Conservation (phyloP, 1,140 invertebrate species). For the Lucilia cuprina region DNA sequence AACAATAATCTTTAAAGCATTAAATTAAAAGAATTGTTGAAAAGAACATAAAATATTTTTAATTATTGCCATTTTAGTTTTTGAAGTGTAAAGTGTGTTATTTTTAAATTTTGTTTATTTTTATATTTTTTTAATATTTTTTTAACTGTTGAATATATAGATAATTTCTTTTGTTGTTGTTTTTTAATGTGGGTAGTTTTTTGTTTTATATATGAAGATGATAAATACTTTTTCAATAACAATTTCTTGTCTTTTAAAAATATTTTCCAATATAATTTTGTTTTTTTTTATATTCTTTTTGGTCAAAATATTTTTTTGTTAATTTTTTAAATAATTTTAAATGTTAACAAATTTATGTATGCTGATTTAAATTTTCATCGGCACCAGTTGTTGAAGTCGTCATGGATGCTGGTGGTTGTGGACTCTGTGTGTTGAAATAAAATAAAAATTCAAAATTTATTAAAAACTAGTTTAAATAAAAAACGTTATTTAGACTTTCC, state of each 20-base stretch:
- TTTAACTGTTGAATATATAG: conserved; percentile 30
- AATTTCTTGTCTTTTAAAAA: conserved; percentile 9
- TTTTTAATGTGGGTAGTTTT: not conserved
- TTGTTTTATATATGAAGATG: conserved; percentile 20
- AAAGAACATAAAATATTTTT: not conserved
- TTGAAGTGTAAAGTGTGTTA: not conserved
- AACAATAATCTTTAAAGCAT: not conserved
- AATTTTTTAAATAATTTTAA: not conserved
- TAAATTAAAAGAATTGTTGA: not conserved
- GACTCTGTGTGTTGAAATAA: conserved; percentile 60
- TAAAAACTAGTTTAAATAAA: conserved; percentile 31
- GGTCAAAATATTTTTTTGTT: not conserved
- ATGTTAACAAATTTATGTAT: conserved; percentile 53
- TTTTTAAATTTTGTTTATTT: not conserved
- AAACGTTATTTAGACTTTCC: not conserved
- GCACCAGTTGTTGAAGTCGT: conserved; percentile 61
- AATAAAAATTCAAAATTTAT: conserved; percentile 40
- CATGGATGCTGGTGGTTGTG: conserved; percentile 61
- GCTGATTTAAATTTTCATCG: conserved; percentile 64
- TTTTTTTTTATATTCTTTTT: conserved; percentile 27
- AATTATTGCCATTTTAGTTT: conserved; percentile 5
- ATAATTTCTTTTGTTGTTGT: not conserved
- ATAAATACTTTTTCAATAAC: conserved; percentile 21
- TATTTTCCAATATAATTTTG: conserved; percentile 10
- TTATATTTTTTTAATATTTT: not conserved